Conservation (phyloP, 2,888 invertebrate species). For the Leptothorax acervorum region DNA sequence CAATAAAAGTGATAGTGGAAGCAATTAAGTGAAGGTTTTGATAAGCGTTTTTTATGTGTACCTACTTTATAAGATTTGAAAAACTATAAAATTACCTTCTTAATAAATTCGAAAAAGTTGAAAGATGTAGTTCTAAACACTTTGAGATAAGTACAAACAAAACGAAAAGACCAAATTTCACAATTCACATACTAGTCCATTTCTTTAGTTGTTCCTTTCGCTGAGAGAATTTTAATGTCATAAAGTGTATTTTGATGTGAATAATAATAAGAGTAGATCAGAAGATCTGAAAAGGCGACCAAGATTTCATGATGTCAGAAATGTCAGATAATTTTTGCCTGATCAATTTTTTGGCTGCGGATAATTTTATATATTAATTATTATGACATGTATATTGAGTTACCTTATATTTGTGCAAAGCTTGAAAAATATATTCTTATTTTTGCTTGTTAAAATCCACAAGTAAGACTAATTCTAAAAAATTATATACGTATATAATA, state of each 20-base stretch:
- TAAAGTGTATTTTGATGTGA: neutral
- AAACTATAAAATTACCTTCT: neutral
- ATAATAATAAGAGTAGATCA: neutral
- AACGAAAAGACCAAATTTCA: neutral
- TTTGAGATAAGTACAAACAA: neutral
- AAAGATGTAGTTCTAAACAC: neutral
- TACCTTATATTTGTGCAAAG: neutral
- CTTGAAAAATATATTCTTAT: neutral
- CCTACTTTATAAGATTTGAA: neutral
- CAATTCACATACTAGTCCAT: neutral
- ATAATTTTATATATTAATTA: neutral
- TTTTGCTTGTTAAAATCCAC: neutral
- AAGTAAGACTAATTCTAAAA: neutral
- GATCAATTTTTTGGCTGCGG: neutral
- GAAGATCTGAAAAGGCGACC: neutral
- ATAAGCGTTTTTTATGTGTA: neutral
- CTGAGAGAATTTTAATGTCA: neutral
- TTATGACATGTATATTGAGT: neutral
- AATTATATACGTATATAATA: neutral
- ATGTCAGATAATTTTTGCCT: neutral
- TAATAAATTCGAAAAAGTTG: neutral
- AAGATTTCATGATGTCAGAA: neutral
- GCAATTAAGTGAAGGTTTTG: neutral
- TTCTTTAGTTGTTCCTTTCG: neutral
- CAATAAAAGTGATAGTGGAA: neutral